Conservation (phyloP, 2,113 vertebrate species). For the Apteryx owenii region DNA sequence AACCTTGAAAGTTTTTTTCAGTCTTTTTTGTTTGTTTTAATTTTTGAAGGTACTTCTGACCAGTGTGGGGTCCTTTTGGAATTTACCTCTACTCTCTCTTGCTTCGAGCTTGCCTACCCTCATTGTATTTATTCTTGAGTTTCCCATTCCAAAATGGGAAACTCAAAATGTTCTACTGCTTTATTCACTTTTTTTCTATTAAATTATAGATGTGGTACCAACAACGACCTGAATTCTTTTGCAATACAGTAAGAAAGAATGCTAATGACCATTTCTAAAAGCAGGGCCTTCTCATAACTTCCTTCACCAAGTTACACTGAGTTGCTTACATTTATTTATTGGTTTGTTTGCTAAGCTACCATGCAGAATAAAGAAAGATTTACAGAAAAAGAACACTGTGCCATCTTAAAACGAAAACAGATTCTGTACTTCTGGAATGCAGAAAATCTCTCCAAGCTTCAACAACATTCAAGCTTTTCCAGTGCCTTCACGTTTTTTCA, state of each 20-base stretch:
- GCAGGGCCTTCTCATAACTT: not conserved
- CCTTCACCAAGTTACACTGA: not conserved
- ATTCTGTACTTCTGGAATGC: not conserved
- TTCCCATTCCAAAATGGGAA: not conserved
- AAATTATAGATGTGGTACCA: not conserved
- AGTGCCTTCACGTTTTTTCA: not conserved
- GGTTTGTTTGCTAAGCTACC: not conserved
- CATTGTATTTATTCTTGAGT: rapidly evolving
- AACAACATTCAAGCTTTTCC: not conserved
- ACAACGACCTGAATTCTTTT: not conserved
- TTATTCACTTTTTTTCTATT: not conserved
- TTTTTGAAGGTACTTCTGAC: not conserved
- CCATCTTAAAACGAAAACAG: not conserved
- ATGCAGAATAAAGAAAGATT: not conserved
- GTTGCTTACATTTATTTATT: not conserved
- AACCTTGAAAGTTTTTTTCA: not conserved
- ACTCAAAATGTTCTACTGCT: not conserved
- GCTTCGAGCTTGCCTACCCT: not conserved
- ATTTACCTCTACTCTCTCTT: not conserved
- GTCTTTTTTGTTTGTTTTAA: not conserved
- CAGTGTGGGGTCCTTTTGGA: not conserved
- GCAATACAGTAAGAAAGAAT: not conserved
- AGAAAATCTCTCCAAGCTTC: not conserved
- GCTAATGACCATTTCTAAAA: not conserved
- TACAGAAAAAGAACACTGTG: not conserved